Evolutionary conservation across 2,888 invertebrate genomes (phyloP), one percentile per base, ranked within the genome.

Genomic region (Allophyes oxyacanthae): DNA sequence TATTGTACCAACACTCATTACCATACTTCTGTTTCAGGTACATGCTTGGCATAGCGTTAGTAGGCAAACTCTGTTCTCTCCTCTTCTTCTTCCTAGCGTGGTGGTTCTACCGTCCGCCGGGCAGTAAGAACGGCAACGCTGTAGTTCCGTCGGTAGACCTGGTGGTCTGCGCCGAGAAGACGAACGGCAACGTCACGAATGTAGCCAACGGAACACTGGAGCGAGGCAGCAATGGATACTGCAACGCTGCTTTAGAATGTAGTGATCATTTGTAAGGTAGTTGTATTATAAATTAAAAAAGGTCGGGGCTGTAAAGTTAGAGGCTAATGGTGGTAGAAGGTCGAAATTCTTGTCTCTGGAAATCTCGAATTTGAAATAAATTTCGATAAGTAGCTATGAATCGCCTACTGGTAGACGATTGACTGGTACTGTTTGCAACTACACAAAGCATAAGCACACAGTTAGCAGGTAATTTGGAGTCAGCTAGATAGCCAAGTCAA

Each of bases 81-180:
- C 78, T 96, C 0, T 97, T 97, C 90, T 97, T 97, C 90, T 95
- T 96, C 87, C 89, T 96, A 34, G 96, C 97, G 46, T 96, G 97
- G 96, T 95, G 96, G 95, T 95, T 95, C 82, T 97, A 97, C 88
- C 95, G 95, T 48, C 95, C 96, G 14, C 96, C 97, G 0, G 92
- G 94, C 6, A 83, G 84, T 15, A 86, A 86, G 77, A 84, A 72
- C 55, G 72, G 82, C 37, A 89, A 89, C 77, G 90, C 90, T 3
- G 82, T 89, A 7, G 86, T 85, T 0, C 91, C 92, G 0, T 88
- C 92, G 0, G 84, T 88, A 13, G 91, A 89, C 73, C 75, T 89
- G 7, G 85, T 87, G 15, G 84, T 88, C n/a, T 77, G 79, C 74
- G 77, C 70, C 0, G 86, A 87, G 61, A 88, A 87, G 78, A 79